phyloP scores from a whole-genome alignment of 1,140 invertebrate species.

The Odontomachus brunneus region DNA sequence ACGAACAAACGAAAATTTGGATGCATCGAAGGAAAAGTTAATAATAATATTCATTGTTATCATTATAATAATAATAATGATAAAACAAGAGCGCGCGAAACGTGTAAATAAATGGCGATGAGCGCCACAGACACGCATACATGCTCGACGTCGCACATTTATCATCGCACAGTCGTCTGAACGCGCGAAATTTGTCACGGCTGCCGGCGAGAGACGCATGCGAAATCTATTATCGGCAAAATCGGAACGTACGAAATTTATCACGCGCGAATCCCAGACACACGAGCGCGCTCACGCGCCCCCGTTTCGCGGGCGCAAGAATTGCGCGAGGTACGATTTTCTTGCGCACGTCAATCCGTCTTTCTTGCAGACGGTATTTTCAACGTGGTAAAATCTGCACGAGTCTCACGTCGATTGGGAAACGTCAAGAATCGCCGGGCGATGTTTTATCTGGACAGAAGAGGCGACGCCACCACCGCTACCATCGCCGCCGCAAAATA shows the following conservation, averaged over 20 bases:
- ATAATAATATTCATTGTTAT: too few species aligned
- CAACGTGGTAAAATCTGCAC: conserved; percentile 36
- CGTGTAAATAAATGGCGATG: too few species aligned
- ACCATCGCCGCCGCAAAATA: conserved; percentile 22
- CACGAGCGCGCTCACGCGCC: background rate
- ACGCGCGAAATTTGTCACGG: background rate
- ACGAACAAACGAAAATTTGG: background rate
- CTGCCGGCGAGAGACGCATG: background rate
- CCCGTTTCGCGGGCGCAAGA: background rate
- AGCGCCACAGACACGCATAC: too few species aligned
- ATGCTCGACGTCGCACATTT: too few species aligned
- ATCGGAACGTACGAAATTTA: conserved; percentile 10
- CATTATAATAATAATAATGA: too few species aligned
- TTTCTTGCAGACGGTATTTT: conserved; percentile 31
- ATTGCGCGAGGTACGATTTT: conserved; percentile 47
- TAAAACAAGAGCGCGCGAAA: too few species aligned
- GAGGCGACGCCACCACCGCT: conserved; percentile 11
- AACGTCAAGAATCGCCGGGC: conserved; percentile 23
- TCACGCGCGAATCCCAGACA: conserved; percentile 6
- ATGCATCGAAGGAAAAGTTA: background rate
- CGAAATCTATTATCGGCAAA: conserved; percentile 37
- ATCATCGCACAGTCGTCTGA: background rate
- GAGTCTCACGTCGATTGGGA: conserved; percentile 37
- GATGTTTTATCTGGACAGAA: conserved; percentile 76
- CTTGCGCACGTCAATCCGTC: conserved; percentile 33